Evolutionary conservation across 2,113 vertebrate species (phyloP), one percentile per base, ranked within the genome.

Genomic region (Gnathochromis pfefferi): DNA sequence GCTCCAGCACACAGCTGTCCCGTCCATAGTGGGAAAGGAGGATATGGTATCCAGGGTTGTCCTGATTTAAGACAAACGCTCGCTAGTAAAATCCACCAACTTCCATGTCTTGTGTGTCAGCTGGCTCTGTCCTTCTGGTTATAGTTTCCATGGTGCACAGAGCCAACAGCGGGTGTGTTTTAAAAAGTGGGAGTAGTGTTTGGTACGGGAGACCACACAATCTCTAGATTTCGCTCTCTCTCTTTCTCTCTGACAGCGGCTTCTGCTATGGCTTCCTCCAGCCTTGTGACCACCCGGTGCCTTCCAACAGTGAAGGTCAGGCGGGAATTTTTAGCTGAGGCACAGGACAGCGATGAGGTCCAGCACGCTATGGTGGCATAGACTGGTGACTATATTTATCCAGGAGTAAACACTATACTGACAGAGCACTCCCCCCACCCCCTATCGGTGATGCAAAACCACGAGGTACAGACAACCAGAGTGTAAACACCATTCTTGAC

Each of bases 381-480:
- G 93, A 80, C 94, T 95, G 93, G 89, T 5, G 92, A 96, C 98
- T 99, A 99, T 98, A 98, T 99, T 99, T 99, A 98, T 96, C 98
- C 96, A 68, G 85, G 94, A 95, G 97, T 96, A 97, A 97, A 98
- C 96, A 97, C 95, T 97, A 97, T 96, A 96, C 97, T 97, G 97
- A 96, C 97, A 96, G 96, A 97, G 97, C 96, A 96, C 95, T 81
- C 91, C 96, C 95, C 96, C 96, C 26, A 91, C 94, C 92, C 94
- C 94, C 95, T 95, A 96, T 93, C 94, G 92, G 95, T 96, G 95
- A 95, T 95, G 96, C 95, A 78, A 88, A 94, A 96, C 96, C 96
- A 97, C 91, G 95, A 96, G 96, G 94, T 92, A 73, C 95, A 85
- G 90, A 92, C 93, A 91, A 95, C 89, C 88, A 86, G 85, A 85